Percentiles rank a stretch among this genome's conserved stretches.
Evolutionary conservation across 2,797 vertebrate genomes (phyloP).

Genomic region (Manis javanica): DNA sequence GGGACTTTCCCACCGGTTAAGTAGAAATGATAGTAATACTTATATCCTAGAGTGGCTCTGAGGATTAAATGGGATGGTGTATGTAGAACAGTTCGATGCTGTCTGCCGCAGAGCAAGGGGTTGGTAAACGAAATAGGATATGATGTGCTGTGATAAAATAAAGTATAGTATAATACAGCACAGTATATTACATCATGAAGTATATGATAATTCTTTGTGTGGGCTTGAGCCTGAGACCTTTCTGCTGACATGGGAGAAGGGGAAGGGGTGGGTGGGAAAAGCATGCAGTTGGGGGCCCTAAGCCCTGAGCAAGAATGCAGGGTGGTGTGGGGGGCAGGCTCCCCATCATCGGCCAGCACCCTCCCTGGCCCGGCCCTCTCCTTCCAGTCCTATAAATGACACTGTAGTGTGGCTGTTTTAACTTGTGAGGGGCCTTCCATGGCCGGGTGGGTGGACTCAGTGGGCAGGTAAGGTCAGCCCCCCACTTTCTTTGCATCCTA

Average conservation of each 20-base stretch:
- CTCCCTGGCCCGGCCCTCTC: rapidly evolving
- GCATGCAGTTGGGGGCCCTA: rapidly evolving
- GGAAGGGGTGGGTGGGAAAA: neutral
- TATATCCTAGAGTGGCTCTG: rapidly evolving
- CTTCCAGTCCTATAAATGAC: rapidly evolving
- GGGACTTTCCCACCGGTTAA: neutral
- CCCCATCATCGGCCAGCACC: rapidly evolving
- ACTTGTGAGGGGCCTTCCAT: too few relatives aligned
- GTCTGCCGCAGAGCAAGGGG: neutral
- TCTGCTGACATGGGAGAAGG: neutral
- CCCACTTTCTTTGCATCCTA: too few relatives aligned
- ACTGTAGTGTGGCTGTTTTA: neutral
- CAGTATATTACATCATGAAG: neutral
- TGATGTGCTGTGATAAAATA: neutral
- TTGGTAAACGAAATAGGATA: neutral
- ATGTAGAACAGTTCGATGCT: neutral
- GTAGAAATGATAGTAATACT: rapidly evolving
- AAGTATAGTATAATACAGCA: neutral
- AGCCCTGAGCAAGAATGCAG: neutral
- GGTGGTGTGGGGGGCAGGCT: too few relatives aligned
- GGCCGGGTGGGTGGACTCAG: neutral
- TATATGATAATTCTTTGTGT: neutral
- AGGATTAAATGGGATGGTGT: rapidly evolving
- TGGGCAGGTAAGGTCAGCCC: neutral
- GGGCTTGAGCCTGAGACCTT: neutral